These are phyloP conservation scores for Chloroceryle inda DNA, from an alignment of 2,797 vertebrate species.

Conservation along the genomic window DNA sequence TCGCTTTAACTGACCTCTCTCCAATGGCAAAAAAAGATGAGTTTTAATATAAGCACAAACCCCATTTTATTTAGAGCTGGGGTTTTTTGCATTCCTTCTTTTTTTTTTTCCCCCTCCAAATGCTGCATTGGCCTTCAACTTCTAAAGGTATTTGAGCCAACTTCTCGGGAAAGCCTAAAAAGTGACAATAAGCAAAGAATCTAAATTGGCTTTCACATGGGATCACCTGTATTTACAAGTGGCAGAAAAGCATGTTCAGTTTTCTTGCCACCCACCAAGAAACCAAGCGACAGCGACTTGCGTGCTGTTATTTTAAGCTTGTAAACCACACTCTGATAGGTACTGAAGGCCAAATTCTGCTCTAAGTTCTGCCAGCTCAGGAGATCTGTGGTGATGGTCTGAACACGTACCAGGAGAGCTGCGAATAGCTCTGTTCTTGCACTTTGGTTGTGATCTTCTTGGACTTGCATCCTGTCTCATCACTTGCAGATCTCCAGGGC, in stretches of 20 bases:
- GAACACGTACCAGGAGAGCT: neutral
- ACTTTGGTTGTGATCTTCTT: neutral
- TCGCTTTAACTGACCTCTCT: conserved; percentile 26
- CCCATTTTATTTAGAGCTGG: neutral
- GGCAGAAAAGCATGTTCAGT: neutral
- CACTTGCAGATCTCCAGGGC: neutral
- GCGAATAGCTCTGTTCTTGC: accelerated
- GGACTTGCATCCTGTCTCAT: neutral
- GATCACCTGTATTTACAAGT: neutral
- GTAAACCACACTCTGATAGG: neutral
- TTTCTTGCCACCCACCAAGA: neutral
- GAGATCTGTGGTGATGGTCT: neutral
- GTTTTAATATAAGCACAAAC: conserved; percentile 7
- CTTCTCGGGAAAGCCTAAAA: neutral
- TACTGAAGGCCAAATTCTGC: neutral
- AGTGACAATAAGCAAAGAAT: neutral
- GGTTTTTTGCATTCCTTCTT: neutral
- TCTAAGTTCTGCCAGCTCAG: neutral
- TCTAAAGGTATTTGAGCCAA: neutral
- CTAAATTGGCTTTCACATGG: neutral
- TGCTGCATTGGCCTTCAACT: neutral
- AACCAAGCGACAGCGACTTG: accelerated
- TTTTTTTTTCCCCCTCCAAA: neutral
- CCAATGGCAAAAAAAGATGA: neutral
- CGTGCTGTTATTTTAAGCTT: neutral